Percentiles rank a stretch among this genome's conserved stretches.
phyloP scores from a whole-genome alignment of 2,797 vertebrate species.

The Anisognathus igniventris region DNA sequence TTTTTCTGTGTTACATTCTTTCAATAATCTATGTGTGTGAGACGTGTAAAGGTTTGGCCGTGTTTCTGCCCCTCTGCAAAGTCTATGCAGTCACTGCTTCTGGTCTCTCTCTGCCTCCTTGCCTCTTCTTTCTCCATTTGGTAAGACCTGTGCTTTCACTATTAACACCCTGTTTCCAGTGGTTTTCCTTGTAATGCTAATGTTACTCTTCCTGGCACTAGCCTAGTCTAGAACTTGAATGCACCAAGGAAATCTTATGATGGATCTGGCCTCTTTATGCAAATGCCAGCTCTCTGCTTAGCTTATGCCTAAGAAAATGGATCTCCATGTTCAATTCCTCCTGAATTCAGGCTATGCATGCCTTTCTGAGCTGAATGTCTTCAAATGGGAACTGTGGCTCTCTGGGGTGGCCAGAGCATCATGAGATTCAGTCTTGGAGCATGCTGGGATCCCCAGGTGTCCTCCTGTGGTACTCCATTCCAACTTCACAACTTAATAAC shows the following conservation, averaged over 20 bases:
- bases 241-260: neutral
- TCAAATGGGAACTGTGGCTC: neutral
- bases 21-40: neutral
- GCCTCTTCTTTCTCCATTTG: neutral
- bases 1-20: slow-evolving; percentile 6
- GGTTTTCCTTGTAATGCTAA: neutral
- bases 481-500: neutral
- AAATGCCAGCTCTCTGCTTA: neutral
- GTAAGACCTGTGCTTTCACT: neutral
- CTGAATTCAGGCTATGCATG: neutral
- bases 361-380: neutral
- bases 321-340: neutral
- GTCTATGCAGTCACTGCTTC: neutral
- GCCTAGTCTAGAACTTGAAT: neutral
- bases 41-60: neutral
- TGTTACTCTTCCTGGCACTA: neutral
- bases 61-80: neutral
- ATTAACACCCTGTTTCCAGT: neutral
- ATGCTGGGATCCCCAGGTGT: neutral
- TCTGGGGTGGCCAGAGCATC: neutral
- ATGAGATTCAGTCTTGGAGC: neutral
- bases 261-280: neutral
- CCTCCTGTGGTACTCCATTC: neutral
- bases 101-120: neutral
- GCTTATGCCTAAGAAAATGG: neutral